Percentiles rank a stretch among this genome's conserved stretches.
phyloP scores from a whole-genome alignment of 2,888 invertebrate species.

The Linyphia triangularis region DNA sequence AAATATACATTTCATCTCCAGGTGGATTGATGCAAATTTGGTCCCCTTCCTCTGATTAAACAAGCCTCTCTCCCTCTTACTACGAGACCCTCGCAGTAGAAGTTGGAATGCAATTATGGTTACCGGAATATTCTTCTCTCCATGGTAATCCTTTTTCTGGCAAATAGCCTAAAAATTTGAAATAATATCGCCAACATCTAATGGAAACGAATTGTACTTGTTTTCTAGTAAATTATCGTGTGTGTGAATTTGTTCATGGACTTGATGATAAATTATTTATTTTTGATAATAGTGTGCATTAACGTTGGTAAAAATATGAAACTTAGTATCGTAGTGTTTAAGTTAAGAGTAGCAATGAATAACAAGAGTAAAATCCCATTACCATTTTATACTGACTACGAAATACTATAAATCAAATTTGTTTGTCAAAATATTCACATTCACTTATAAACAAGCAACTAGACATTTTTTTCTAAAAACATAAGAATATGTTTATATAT shows the following conservation, averaged over 20 bases:
- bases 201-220: constrained; percentile 35
- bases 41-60: constrained; percentile 59
- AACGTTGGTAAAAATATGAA: too few species aligned
- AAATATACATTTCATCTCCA: constrained; percentile 23
- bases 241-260: not conserved
- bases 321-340: too few species aligned
- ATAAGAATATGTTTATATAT: too few species aligned
- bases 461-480: too few species aligned
- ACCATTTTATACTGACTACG: too few species aligned
- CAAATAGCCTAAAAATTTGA: constrained; percentile 32
- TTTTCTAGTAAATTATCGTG: not conserved
- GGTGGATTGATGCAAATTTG: constrained; percentile 55
- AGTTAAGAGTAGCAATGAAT: too few species aligned
- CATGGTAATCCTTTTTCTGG: constrained; percentile 58
- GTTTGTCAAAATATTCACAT: too few species aligned
- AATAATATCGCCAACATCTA: constrained; percentile 38
- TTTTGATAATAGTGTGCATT: too few species aligned
- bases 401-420: too few species aligned
- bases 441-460: too few species aligned
- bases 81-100: not conserved
- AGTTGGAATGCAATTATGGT: constrained; percentile 50
- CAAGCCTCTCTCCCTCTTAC: constrained; percentile 1
- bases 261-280: too few species aligned
- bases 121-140: constrained; percentile 14
- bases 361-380: too few species aligned